Base-by-base conservation (phyloP, 2,888 invertebrate genomes). In the Patella ulyssiponensis region DNA sequence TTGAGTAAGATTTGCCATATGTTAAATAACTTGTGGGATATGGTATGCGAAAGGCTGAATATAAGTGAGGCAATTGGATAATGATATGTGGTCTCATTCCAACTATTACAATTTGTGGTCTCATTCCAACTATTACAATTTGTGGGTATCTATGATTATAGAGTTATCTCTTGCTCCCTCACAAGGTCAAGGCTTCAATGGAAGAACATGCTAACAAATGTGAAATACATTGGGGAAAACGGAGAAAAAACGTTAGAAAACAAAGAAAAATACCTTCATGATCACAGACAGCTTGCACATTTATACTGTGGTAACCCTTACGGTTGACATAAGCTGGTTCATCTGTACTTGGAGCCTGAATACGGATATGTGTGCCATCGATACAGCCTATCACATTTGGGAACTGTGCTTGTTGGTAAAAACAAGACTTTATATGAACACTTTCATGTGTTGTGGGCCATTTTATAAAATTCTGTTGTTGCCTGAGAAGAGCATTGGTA, bases 361-460 rank as follows among this genome's bases (percentile, higher is more conserved):
- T 79, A 14, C 20, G 72, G 3, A 71, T 51, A 23, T 69, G 75
- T 5, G 71, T 79, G 44, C 77, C 71, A 44, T 77, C 79, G 23
- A 79, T 73, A 73, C 77, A 77, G 17, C 75, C 79, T 12, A 79
- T 69, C 0, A 79, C 77, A 77, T 74, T 74, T 2, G 74, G 79
- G 69, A 77, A 79, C 12, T 74, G 33, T n/a, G 74, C 72, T 5
- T 69, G 54, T 9, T n/a, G 17, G 20, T 27, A 79, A 71, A 79
- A 79, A 1, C 58, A 20, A 1, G 27, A 51, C 5, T 51, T 78
- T 4, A 33, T 75, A 20, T 56, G 27, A 17, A 71, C 20, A 1
- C 54, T 54, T 17, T 53, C 72, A 14, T 20, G n/a, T 11, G 15
- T 27, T 5, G 54, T 27, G 23, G 79, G 79, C 73, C 54, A 58